Percentiles rank a stretch among this genome's conserved stretches.
phyloP scores from a whole-genome alignment of 2,797 vertebrate genomes.

The Discoglossus pictus region DNA sequence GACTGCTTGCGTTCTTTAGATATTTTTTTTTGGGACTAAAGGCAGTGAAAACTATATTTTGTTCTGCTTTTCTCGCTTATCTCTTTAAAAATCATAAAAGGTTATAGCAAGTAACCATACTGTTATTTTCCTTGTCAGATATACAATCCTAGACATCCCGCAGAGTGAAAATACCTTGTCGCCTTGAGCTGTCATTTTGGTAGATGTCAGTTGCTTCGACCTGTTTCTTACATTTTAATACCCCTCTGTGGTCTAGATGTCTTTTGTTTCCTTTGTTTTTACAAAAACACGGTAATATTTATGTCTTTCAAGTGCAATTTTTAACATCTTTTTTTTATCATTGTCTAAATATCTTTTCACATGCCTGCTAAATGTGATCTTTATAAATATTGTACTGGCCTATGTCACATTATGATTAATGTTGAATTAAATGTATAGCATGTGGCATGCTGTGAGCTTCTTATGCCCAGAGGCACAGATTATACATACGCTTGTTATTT shows the following conservation, averaged over 20 bases:
- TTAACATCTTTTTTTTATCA: not conserved
- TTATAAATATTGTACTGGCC: too few relatives aligned
- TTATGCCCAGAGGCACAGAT: too few relatives aligned
- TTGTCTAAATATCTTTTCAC: not conserved
- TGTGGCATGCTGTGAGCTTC: too few relatives aligned
- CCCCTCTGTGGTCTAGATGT: not conserved
- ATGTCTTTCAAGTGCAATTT: conserved; percentile 2
- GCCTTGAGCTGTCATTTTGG: conserved; percentile 44
- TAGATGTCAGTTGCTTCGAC: conserved; percentile 28
- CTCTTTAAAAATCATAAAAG: conserved; percentile 22
- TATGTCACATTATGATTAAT: too few relatives aligned
- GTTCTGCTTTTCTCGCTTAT: conserved; percentile 1
- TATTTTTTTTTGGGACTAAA: conserved; percentile 5
- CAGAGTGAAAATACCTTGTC: conserved; percentile 42
- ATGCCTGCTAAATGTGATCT: too few relatives aligned
- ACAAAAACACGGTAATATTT: not conserved
- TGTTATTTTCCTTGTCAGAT: conserved; percentile 45
- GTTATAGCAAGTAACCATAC: conserved; percentile 27
- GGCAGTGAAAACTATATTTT: not conserved
- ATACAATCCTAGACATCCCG: conserved; percentile 33
- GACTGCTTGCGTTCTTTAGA: too few relatives aligned
- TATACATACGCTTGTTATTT: too few relatives aligned
- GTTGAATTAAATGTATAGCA: too few relatives aligned
- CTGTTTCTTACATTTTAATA: conserved; percentile 44
- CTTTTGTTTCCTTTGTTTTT: not conserved